Percentiles rank a stretch among this genome's conserved stretches.
These are phyloP conservation scores for Drosophila nebulosa DNA, from an alignment of 1,140 invertebrate species.

Conservation along the genomic window DNA sequence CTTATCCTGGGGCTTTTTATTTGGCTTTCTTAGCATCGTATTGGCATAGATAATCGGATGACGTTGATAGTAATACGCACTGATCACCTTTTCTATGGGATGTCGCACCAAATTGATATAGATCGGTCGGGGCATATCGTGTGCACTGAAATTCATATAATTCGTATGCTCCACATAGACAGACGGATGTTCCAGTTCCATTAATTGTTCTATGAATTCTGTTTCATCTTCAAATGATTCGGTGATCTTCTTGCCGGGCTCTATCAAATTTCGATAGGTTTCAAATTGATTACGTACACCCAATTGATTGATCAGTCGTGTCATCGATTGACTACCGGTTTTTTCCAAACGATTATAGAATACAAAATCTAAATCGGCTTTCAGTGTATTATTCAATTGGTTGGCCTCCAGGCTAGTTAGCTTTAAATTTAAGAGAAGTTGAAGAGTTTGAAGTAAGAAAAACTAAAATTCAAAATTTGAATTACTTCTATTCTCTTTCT, in stretches of 20 bases:
- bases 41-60: constrained; percentile 82
- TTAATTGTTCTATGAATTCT: constrained; percentile 73
- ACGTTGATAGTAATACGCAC: constrained; percentile 91
- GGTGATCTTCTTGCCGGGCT: not conserved
- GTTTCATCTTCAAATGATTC: constrained; percentile 85
- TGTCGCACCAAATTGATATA: constrained; percentile 94
- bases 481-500: too few species aligned
- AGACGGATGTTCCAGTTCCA: constrained; percentile 53
- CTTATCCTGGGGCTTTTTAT: constrained; percentile 88
- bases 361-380: constrained; percentile 83
- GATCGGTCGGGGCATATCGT: constrained; percentile 89
- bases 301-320: constrained; percentile 85
- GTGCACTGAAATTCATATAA: constrained; percentile 85
- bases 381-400: constrained; percentile 88
- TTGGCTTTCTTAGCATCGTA: constrained; percentile 90
- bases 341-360: constrained; percentile 95
- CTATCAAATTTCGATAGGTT: constrained; percentile 39
- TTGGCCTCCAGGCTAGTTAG: constrained; percentile 54
- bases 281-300: constrained; percentile 82
- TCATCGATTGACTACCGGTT: constrained; percentile 92
- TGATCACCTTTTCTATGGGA: constrained; percentile 93
- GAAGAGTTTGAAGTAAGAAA: too few species aligned
- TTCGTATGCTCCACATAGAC: constrained; percentile 67
- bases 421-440: constrained; percentile 30
- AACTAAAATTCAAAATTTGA: too few species aligned